Evolutionary conservation across 2,113 vertebrate species (phyloP).

Genomic region (Bujurquina vittata): DNA sequence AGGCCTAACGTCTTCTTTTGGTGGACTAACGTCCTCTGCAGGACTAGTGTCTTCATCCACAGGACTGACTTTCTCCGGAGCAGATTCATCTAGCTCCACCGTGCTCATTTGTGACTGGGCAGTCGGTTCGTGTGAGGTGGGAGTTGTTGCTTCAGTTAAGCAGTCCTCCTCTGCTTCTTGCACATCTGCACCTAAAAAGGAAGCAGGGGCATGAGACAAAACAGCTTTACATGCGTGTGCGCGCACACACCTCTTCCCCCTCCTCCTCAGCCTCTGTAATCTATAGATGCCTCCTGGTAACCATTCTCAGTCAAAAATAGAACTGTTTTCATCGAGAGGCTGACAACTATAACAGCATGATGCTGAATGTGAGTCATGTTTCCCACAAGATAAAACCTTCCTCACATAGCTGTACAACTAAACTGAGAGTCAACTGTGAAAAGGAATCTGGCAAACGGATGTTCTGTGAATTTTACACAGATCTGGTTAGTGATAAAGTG

Average conservation of each 20-base stretch:
- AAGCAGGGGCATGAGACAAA: slow-evolving; percentile 25
- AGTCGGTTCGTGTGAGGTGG: slow-evolving; percentile 45
- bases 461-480: slow-evolving; percentile 3
- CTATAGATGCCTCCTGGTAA: slow-evolving; percentile 34
- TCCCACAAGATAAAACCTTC: slow-evolving; percentile 50
- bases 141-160: slow-evolving; percentile 61
- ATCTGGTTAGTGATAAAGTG: neutral
- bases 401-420: slow-evolving; percentile 43
- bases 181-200: slow-evolving; percentile 65
- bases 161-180: slow-evolving; percentile 67
- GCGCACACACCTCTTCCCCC: neutral
- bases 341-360: slow-evolving; percentile 64
- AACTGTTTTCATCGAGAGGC: slow-evolving; percentile 48
- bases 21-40: slow-evolving; percentile 14
- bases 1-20: slow-evolving; percentile 29
- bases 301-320: slow-evolving; percentile 64
- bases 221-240: neutral
- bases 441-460: slow-evolving; percentile 29
- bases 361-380: slow-evolving; percentile 67
- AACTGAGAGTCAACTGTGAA: slow-evolving; percentile 31
- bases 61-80: slow-evolving; percentile 31
- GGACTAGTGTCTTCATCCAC: slow-evolving; percentile 25
- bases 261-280: slow-evolving; percentile 26
- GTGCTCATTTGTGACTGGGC: slow-evolving; percentile 73
- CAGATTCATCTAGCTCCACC: slow-evolving; percentile 73